Conservation (phyloP, 2,113 vertebrate species). For the Ptilorrhoa leucosticta region DNA sequence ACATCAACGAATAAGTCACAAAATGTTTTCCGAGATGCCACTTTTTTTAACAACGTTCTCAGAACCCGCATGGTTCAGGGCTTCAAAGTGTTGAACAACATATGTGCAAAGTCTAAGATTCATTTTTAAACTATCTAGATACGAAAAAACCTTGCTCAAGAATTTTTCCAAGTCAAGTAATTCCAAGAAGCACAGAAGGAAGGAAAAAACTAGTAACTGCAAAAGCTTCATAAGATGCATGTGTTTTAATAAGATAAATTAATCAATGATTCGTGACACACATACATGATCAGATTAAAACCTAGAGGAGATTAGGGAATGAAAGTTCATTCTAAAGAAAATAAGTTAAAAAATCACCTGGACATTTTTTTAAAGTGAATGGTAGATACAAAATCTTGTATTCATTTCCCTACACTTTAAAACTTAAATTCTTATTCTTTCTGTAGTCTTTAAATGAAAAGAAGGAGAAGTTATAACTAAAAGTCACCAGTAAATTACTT, state of each 20-base stretch:
- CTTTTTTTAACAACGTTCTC: not conserved
- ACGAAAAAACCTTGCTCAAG: not conserved
- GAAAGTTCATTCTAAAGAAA: not conserved
- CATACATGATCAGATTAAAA: not conserved
- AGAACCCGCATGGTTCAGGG: not conserved
- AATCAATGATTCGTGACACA: not conserved
- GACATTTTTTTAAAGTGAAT: not conserved
- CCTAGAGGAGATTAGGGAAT: not conserved
- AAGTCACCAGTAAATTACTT: not conserved
- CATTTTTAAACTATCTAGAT: not conserved
- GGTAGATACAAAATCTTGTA: not conserved
- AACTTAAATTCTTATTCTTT: not conserved
- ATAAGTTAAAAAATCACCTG: not conserved
- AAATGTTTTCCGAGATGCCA: not conserved
- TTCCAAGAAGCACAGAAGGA: not conserved
- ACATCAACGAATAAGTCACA: not conserved
- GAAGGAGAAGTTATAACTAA: not conserved
- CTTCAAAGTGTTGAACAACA: not conserved
- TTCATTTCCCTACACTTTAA: not conserved
- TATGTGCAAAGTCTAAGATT: not conserved
- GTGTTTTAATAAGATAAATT: not conserved
- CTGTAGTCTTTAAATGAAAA: not conserved
- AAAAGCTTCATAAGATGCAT: not conserved
- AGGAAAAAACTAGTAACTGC: not conserved
- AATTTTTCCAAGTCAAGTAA: not conserved